Evolutionary conservation across 2,797 vertebrate species (phyloP).

Genomic region (Lithobates pipiens): DNA sequence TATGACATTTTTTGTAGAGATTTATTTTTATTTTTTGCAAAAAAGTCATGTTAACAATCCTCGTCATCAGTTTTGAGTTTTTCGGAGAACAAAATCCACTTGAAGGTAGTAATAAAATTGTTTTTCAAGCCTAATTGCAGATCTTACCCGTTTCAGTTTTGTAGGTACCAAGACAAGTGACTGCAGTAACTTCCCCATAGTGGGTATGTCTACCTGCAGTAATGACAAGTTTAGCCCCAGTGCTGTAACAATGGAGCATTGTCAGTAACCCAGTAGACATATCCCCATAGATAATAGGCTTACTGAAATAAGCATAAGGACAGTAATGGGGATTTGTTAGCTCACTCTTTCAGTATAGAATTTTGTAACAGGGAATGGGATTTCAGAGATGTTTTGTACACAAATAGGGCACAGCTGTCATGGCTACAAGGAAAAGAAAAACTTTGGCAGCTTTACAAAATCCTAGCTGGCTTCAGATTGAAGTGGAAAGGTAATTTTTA

Average conservation of each 20-base stretch:
- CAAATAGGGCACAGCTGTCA: background rate
- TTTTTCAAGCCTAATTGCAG: too few species aligned
- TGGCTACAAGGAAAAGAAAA: background rate
- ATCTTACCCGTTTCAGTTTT: too few species aligned
- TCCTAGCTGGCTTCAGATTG: background rate
- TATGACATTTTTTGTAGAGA: too few species aligned
- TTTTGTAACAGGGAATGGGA: background rate
- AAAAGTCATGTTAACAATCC: too few species aligned
- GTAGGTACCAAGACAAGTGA: too few species aligned
- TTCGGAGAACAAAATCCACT: too few species aligned
- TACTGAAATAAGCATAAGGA: background rate
- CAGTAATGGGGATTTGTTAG: background rate
- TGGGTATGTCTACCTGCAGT: background rate
- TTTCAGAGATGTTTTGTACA: background rate
- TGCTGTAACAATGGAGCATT: too few species aligned
- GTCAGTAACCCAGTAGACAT: too few species aligned
- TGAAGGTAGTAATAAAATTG: too few species aligned
- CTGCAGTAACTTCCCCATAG: too few species aligned
- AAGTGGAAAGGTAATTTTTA: background rate
- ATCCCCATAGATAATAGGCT: background rate
- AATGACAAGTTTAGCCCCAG: background rate
- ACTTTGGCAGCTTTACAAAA: background rate
- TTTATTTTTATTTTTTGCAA: too few species aligned
- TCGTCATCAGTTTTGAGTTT: too few species aligned
- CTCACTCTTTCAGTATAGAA: background rate